A percentile compares a stretch with the other conserved stretches of the same genome.
Conservation (phyloP, 2,113 vertebrate genomes). For the Sterrhoptilus dennistouni region DNA sequence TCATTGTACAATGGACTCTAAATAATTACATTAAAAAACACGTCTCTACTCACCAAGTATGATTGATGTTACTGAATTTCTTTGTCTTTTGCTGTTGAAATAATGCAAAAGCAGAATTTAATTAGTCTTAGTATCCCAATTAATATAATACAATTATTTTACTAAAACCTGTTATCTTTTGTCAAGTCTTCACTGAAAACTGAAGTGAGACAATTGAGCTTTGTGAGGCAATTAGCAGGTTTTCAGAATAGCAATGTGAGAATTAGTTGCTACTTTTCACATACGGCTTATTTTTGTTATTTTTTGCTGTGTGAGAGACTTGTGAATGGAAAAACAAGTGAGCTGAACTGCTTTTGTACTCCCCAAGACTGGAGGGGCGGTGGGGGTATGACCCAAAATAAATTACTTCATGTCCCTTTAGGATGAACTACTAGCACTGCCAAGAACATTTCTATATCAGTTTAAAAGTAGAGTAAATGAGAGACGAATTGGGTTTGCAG, state of each 20-base stretch:
- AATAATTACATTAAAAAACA: not conserved
- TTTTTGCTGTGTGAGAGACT: not conserved
- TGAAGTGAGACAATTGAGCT: not conserved
- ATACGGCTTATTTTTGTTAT: not conserved
- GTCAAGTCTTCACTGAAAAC: not conserved
- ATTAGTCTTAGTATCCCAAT: not conserved
- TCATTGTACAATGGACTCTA: not conserved
- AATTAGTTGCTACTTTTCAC: constrained; percentile 6
- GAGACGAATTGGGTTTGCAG: not conserved
- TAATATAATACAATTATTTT: not conserved
- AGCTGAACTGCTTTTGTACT: not conserved
- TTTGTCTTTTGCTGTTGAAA: not conserved
- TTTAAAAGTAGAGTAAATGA: not conserved
- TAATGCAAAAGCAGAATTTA: not conserved
- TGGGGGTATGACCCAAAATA: not conserved
- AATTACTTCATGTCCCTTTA: not conserved
- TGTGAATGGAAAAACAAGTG: not conserved
- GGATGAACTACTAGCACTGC: not conserved
- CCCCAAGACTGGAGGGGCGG: not conserved
- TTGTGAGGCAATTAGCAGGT: constrained; percentile 3
- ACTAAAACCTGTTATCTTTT: not conserved
- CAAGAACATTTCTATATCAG: not conserved
- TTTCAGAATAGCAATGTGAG: not conserved
- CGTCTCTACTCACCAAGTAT: fast-evolving
- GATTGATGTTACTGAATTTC: not conserved